These are phyloP conservation scores for Stramonita haemastoma DNA, from an alignment of 2,888 invertebrate genomes.

Conservation along the genomic window DNA sequence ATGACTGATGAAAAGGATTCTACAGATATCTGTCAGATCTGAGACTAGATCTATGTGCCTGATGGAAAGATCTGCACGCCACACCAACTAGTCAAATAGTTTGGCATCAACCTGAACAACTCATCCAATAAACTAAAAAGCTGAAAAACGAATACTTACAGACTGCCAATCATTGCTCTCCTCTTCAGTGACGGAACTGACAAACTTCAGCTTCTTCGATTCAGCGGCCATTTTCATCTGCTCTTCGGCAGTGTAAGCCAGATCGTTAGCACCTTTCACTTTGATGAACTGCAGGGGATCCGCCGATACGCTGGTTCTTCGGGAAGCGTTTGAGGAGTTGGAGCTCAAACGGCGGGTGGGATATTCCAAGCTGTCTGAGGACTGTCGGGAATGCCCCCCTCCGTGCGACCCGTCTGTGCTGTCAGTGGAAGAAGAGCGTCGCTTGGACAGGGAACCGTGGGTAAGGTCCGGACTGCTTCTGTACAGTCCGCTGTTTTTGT, in stretches of 20 bases:
- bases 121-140: not conserved
- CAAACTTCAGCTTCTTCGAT: conserved; percentile 46
- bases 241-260: conserved; percentile 70
- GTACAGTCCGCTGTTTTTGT: conserved; percentile 56
- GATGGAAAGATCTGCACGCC: too few relatives aligned
- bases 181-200: conserved; percentile 56
- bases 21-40: too few relatives aligned
- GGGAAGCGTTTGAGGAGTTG: conserved; percentile 37
- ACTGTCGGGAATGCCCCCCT: conserved; percentile 68
- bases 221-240: conserved; percentile 68
- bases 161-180: conserved; percentile 69
- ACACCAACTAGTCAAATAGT: not conserved
- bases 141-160: conserved; percentile 54
- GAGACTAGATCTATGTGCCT: too few relatives aligned
- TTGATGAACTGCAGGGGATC: conserved; percentile 76
- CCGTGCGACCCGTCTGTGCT: conserved; percentile 65
- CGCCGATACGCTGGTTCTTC: conserved; percentile 55
- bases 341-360: conserved; percentile 52
- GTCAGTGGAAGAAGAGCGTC: conserved; percentile 68
- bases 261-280: conserved; percentile 57
- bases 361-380: conserved; percentile 66
- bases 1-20: too few relatives aligned
- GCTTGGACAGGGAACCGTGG: conserved; percentile 53
- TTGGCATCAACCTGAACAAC: not conserved
- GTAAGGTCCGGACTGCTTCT: conserved; percentile 65